Base-by-base conservation (phyloP, 2,888 invertebrate genomes). In the Dysmachus trigonus region DNA sequence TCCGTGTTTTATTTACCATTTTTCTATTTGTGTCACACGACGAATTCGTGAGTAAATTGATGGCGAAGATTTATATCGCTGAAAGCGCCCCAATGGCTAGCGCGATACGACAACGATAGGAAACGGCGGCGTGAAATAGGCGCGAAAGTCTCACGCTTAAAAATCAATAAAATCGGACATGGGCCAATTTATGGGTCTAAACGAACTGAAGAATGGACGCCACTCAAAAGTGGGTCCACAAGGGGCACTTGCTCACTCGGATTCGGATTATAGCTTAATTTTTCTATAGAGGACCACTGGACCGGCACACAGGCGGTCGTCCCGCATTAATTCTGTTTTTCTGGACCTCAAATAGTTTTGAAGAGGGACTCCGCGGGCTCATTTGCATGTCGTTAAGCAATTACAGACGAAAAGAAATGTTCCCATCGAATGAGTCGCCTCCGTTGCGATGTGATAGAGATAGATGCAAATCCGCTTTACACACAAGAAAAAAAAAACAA, bases 311-410 rank as follows among this genome's bases (percentile, higher is more conserved):
- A 41, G 77, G 47, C 47, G 31, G 47, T 77, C 47, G 77, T 47
- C 38, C 38, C 47, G 47, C 47, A 35, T 76, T 76, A 38, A 35
- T 15, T 47, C 38, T 77, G 35, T 15, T 62, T 18, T 27, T 62
- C 62, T 62, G 62, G 62, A 62, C 62, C 62, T 62, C 77, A 47
- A 13, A 31, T 73, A 30, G 31, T 13, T 30, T 47, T 41, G 47
- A 77, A 47, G 41, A 47, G 18, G 47, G 31, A 38, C 76, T 76
- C n/a, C n/a, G n/a, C 38, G 76, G 41, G 76, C 38, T 76, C 38
- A 77, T 77, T 77, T 77, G 77, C 77, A 77, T 77, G 77, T 77
- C 13, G 77, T 77, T 77, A 77, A 77, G 41, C 77, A 77, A 77
- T 77, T 77, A 77, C 13, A 30, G 47, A 8, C 22, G 6, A 41